Evolutionary conservation across 1,140 invertebrate species (phyloP), one percentile per base, ranked within the genome.

Genomic region (Diorhabda elongata): DNA sequence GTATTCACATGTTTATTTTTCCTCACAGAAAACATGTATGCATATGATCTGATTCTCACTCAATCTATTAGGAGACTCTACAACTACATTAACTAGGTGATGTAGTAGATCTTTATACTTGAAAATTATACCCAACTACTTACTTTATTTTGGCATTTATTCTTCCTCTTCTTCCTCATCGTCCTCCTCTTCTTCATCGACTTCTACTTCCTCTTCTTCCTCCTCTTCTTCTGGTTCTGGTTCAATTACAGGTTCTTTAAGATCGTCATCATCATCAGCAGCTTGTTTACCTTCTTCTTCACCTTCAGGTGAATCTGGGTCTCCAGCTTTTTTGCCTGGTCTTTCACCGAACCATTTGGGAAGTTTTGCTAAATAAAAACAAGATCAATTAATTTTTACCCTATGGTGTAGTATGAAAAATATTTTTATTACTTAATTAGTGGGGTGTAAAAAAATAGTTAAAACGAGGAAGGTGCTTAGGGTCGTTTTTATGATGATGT

Each of bases 261-360:
- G 86, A 59, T 89, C 87, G 71, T 90, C 88, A 66, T 89, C 87
- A 44, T 90, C 88, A 57, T 88, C 88, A 73, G 86, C 90, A 64
- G 87, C 87, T 47, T 81, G 85, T 84, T 93, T 92, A 69, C 89
- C 87, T 78, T 94, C 92, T 80, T 94, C 92, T 81, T 94, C 92
- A 73, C 92, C 93, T 78, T 95, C 92, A 59, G 93, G 93, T 75
- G 92, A 92, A 73, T 95, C 93, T 72, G 90, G 89, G 70, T 93
- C 93, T 71, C 90, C 92, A 80, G 89, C 83, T 86, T 95, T 95
- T 84, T 94, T 95, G 86, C 93, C 93, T 70, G 94, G 93, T 83
- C 93, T 87, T 84, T 95, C 94, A 78, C 93, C 93, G 87, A 95
- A 95, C 92, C 94, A 96, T 83, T 95, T 96, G 75, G 93, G 93